phyloP scores from a whole-genome alignment of 2,888 invertebrate species.

The Halictus ligatus region DNA sequence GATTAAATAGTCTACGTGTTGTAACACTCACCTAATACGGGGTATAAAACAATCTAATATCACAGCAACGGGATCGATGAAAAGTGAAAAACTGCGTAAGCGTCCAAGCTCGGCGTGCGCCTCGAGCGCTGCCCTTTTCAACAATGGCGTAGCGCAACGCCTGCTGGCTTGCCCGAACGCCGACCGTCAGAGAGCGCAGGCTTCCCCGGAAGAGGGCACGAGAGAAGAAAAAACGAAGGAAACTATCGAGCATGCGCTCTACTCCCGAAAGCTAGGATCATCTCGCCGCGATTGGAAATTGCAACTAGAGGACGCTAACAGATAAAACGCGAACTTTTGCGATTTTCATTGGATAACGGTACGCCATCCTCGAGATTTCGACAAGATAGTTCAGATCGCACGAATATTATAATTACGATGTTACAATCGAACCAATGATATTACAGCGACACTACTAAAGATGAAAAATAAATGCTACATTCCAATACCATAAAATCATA shows the following conservation, averaged over 20 bases:
- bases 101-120: constrained; percentile 76
- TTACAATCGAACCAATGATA: neutral
- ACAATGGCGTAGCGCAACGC: constrained; percentile 80
- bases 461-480: neutral
- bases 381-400: neutral
- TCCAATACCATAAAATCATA: neutral
- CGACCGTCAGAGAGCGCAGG: constrained; percentile 70
- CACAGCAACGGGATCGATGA: constrained; percentile 76
- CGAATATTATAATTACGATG: neutral
- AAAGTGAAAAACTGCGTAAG: constrained; percentile 74
- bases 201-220: constrained; percentile 69
- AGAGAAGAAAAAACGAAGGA: constrained; percentile 67
- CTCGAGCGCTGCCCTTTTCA: constrained; percentile 81
- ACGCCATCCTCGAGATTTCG: too few species aligned
- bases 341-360: neutral
- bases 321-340: constrained; percentile 12
- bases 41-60: constrained; percentile 75
- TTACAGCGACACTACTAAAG: neutral
- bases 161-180: constrained; percentile 62
- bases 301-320: constrained; percentile 47
- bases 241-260: constrained; percentile 71
- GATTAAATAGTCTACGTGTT: constrained; percentile 28
- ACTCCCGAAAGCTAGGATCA: constrained; percentile 41
- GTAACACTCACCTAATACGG: constrained; percentile 69
- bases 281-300: constrained; percentile 60